These are phyloP conservation scores for Hyperoodon ampullatus DNA, from an alignment of 2,113 vertebrate genomes.

Conservation along the genomic window DNA sequence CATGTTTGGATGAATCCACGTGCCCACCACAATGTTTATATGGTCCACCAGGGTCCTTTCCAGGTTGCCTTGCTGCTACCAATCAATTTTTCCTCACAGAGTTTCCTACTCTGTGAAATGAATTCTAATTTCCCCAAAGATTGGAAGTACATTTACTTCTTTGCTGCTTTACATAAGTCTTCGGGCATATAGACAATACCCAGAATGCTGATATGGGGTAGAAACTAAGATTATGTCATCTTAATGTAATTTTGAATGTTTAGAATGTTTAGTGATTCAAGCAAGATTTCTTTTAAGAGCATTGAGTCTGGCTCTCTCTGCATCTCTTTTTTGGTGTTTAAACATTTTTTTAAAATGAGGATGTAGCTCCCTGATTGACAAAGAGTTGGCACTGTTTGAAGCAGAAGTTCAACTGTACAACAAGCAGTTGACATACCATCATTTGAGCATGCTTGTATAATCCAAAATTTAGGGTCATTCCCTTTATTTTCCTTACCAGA, in stretches of 20 bases:
- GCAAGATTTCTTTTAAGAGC: background rate
- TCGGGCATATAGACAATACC: background rate
- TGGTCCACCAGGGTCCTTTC: background rate
- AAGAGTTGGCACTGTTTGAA: constrained; percentile 18
- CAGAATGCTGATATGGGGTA: background rate
- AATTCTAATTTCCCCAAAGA: background rate
- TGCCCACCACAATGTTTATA: background rate
- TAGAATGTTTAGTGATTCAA: constrained; percentile 32
- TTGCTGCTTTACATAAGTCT: background rate
- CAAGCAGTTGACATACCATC: background rate
- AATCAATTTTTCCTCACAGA: background rate
- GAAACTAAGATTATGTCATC: background rate
- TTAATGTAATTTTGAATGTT: background rate
- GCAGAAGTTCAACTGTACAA: background rate
- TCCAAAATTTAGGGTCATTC: constrained; percentile 76
- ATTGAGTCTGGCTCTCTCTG: background rate
- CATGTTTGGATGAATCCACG: background rate
- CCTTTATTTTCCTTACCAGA: constrained; percentile 74
- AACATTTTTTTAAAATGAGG: background rate
- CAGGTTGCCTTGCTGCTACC: background rate
- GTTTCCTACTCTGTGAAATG: background rate
- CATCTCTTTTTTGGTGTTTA: background rate
- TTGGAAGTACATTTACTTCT: background rate
- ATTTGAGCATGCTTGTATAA: constrained; percentile 1
- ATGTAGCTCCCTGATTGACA: background rate